A percentile compares a stretch with the other conserved stretches of the same genome.
phyloP scores from a whole-genome alignment of 2,113 vertebrate genomes.

The Gyps fulvus region DNA sequence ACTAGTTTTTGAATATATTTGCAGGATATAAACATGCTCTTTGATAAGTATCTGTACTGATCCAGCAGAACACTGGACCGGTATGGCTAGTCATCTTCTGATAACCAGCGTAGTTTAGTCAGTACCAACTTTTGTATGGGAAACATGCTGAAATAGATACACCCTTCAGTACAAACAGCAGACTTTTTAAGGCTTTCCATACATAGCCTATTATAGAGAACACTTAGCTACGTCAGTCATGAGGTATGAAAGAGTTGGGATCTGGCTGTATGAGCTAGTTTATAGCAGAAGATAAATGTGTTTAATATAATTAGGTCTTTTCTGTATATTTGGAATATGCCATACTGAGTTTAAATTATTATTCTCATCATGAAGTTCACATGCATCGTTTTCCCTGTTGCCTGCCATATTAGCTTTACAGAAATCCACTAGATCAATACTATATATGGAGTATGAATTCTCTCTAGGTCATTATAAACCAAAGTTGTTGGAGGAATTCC shows the following conservation, averaged over 20 bases:
- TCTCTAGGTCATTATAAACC: slow-evolving; percentile 47
- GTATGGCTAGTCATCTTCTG: not conserved
- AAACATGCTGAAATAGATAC: not conserved
- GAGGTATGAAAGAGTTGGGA: not conserved
- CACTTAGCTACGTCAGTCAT: not conserved
- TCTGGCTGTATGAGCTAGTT: not conserved
- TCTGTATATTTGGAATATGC: slow-evolving; percentile 52
- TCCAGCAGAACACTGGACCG: not conserved
- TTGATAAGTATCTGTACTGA: not conserved
- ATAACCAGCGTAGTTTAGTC: not conserved
- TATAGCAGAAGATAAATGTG: not conserved
- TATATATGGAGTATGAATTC: not conserved
- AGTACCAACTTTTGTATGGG: not conserved
- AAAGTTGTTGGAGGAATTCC: slow-evolving; percentile 44
- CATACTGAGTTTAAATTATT: slow-evolving; percentile 38
- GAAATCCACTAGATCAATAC: not conserved
- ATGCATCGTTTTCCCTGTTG: not conserved
- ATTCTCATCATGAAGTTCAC: not conserved
- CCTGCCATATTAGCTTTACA: slow-evolving; percentile 12
- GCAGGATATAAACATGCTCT: not conserved
- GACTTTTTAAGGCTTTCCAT: not conserved
- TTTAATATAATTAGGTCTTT: slow-evolving; percentile 29
- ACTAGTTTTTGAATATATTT: not conserved
- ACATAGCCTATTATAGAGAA: not conserved
- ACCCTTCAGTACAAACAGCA: not conserved